These are phyloP conservation scores for Dallia pectoralis DNA, from an alignment of 2,797 vertebrate species.

Conservation along the genomic window DNA sequence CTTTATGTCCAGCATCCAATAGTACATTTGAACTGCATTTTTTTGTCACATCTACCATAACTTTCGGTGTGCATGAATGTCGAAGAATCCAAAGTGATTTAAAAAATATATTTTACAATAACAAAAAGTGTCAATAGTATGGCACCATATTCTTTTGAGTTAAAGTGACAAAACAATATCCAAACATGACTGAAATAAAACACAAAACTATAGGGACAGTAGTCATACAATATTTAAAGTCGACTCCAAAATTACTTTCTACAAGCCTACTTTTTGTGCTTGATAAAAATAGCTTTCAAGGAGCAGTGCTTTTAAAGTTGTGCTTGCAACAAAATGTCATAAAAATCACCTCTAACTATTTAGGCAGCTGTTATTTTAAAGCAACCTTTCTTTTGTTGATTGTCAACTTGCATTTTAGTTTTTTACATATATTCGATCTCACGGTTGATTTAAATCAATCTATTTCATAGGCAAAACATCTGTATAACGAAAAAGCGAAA, in stretches of 20 bases:
- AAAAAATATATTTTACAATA: constrained; percentile 34
- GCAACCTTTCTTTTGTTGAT: constrained; percentile 43
- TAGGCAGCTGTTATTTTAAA: constrained; percentile 36
- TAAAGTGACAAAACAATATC: constrained; percentile 51
- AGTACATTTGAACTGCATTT: constrained; percentile 46
- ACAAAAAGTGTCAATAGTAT: constrained; percentile 57
- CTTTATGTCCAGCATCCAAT: constrained; percentile 69
- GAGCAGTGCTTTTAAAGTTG: constrained; percentile 60
- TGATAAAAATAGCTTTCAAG: constrained; percentile 45
- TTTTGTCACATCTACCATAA: constrained; percentile 40
- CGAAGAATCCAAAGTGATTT: constrained; percentile 56
- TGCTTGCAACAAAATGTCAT: constrained; percentile 48
- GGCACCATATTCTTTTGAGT: constrained; percentile 52
- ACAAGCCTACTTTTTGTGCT: constrained; percentile 56
- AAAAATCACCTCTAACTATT: constrained; percentile 45
- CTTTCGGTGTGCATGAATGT: constrained; percentile 53
- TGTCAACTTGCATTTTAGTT: constrained; percentile 30
- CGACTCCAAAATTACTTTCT: constrained; percentile 50
- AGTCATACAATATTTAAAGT: constrained; percentile 45
- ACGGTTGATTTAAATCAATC: constrained; percentile 43
- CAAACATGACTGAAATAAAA: constrained; percentile 48
- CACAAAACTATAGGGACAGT: constrained; percentile 38
- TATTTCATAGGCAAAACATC: constrained; percentile 47
- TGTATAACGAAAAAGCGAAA: constrained; percentile 42
- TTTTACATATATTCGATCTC: constrained; percentile 35